phyloP scores from a whole-genome alignment of 2,113 vertebrate genomes.

The Odobenus rosmarus region DNA sequence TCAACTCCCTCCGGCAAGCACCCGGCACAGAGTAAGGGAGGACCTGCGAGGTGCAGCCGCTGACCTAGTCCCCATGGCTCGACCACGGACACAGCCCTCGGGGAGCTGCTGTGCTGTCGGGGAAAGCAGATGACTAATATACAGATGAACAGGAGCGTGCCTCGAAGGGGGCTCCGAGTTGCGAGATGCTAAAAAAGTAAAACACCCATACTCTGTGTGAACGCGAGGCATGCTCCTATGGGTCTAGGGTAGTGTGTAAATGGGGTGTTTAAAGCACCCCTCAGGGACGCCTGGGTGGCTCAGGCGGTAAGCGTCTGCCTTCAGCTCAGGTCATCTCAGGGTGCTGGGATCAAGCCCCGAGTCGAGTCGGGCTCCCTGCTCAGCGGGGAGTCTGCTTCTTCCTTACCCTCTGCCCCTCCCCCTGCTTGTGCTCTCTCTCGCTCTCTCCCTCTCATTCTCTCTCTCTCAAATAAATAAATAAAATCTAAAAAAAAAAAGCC shows the following conservation, averaged over 20 bases:
- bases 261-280: background rate
- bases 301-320: background rate
- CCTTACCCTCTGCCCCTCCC: no score
- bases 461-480: no score
- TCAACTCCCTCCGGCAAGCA: background rate
- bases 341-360: background rate
- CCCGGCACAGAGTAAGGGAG: background rate
- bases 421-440: no score
- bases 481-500: background rate
- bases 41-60: rapidly evolving
- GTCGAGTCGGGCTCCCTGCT: background rate
- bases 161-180: background rate
- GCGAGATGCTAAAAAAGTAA: background rate
- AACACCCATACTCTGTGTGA: background rate
- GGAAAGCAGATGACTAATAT: background rate
- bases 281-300: background rate
- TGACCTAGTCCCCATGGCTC: background rate
- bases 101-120: no score
- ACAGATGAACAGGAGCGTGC: background rate
- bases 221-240: rapidly evolving
- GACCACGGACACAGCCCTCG: background rate
- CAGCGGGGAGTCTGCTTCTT: background rate
- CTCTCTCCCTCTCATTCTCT: no score
- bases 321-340: background rate
- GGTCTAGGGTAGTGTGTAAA: background rate